Conservation (phyloP, 2,797 vertebrate species). For the Platyrinchus mystaceus region DNA sequence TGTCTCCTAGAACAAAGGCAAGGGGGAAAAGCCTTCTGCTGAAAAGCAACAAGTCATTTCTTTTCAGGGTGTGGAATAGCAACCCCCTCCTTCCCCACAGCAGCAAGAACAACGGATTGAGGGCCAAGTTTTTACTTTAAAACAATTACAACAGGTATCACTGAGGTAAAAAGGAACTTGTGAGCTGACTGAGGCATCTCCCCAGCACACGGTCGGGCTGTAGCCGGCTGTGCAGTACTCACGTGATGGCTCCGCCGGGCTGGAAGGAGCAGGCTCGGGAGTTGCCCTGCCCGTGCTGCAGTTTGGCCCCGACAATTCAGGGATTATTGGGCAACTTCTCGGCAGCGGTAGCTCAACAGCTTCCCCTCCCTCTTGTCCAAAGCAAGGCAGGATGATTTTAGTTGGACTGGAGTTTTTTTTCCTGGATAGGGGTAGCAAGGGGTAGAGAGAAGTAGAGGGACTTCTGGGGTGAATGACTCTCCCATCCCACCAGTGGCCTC, state of each 20-base stretch:
- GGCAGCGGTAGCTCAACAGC: neutral
- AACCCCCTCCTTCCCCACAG: conserved; percentile 32
- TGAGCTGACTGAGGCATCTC: neutral
- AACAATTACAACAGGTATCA: neutral
- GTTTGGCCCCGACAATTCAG: conserved; percentile 53
- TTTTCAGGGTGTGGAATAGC: conserved; percentile 69
- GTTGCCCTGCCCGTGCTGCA: conserved; percentile 41
- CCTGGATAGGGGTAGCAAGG: neutral
- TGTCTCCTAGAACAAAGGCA: conserved; percentile 80
- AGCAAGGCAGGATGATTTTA: neutral
- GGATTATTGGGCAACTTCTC: conserved; percentile 49
- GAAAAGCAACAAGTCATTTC: conserved; percentile 80
- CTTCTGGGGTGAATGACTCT: neutral
- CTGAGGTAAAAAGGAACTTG: conserved; percentile 11
- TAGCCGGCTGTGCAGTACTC: conserved; percentile 4
- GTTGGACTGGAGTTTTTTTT: neutral
- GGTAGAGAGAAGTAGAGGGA: neutral
- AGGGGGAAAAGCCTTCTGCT: conserved; percentile 70
- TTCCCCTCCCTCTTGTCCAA: conserved; percentile 9
- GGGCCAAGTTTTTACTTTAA: neutral
- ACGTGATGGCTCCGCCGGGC: conserved; percentile 10
- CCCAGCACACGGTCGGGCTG: neutral
- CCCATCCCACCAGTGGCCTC: neutral
- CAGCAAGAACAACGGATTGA: conserved; percentile 38
- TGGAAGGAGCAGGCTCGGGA: conserved; percentile 31